Evolutionary conservation across 2,797 vertebrate species (phyloP).

Genomic region (Danio kyathit): DNA sequence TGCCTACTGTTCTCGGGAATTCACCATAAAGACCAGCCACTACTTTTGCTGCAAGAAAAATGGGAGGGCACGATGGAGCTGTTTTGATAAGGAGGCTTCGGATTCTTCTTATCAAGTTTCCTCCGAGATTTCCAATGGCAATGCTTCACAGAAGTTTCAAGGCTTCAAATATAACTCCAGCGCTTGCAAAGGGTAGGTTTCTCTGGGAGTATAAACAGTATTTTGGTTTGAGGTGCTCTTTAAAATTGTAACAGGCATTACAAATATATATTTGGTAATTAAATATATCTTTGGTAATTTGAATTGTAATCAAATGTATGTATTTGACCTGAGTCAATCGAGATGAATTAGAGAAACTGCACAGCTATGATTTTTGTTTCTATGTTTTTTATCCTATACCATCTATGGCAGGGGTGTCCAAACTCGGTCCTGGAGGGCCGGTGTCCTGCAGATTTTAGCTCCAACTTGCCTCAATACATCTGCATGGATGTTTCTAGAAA

Average conservation of each 20-base stretch:
- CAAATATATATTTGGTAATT: neutral
- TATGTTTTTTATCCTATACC: neutral
- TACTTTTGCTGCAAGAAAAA: slow-evolving; percentile 70
- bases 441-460: too few species aligned
- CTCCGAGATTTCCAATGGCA: slow-evolving; percentile 36
- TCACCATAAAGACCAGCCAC: slow-evolving; percentile 52
- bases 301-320: neutral
- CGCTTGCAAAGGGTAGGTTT: slow-evolving; percentile 36
- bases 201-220: neutral
- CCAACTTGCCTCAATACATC: too few species aligned
- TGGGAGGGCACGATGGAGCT: slow-evolving; percentile 53
- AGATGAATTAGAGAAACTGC: neutral
- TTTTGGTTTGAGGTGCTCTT: neutral
- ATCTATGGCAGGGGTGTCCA: too few species aligned
- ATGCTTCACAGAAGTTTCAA: neutral
- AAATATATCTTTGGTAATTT: neutral
- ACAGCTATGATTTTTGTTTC: neutral
- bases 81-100: slow-evolving; percentile 69
- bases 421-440: too few species aligned
- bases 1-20: slow-evolving; percentile 71
- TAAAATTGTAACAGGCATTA: neutral
- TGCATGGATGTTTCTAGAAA: too few species aligned
- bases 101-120: slow-evolving; percentile 70
- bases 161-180: slow-evolving; percentile 70
- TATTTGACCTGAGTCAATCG: neutral